phyloP scores from a whole-genome alignment of 2,888 invertebrate species.

The Brachyptera putata region DNA sequence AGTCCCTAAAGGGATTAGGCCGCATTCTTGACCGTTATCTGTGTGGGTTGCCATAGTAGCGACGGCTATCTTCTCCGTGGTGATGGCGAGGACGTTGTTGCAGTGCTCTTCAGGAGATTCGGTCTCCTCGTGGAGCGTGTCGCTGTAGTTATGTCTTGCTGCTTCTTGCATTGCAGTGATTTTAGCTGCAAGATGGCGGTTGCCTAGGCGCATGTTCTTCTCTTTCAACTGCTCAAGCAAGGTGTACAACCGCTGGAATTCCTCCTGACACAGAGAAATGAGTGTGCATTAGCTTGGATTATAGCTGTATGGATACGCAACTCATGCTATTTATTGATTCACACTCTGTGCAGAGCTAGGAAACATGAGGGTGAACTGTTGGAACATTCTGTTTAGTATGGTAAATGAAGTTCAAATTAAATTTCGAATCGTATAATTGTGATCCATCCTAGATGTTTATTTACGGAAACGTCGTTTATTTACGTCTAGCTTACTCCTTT shows the following conservation, averaged over 20 bases:
- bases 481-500: too few species aligned
- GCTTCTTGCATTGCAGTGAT: constrained; percentile 81
- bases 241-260: constrained; percentile 73
- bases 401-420: too few species aligned
- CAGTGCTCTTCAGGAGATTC: constrained; percentile 34
- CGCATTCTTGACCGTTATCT: constrained; percentile 45
- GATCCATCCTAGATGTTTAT: too few species aligned
- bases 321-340: too few species aligned
- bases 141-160: constrained; percentile 45
- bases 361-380: too few species aligned
- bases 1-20: constrained; percentile 24
- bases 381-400: too few species aligned
- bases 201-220: constrained; percentile 68
- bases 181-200: constrained; percentile 66
- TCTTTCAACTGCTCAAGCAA: constrained; percentile 78
- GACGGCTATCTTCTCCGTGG: constrained; percentile 52
- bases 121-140: constrained; percentile 17
- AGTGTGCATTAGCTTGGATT: neutral
- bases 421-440: too few species aligned
- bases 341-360: too few species aligned
- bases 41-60: constrained; percentile 50
- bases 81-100: constrained; percentile 53
- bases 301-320: too few species aligned
- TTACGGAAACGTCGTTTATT: too few species aligned
- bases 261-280: constrained; percentile 55